Percentiles rank a stretch among this genome's conserved stretches.
Conservation (phyloP, 2,797 vertebrate genomes). For the Sebastes glaucus region DNA sequence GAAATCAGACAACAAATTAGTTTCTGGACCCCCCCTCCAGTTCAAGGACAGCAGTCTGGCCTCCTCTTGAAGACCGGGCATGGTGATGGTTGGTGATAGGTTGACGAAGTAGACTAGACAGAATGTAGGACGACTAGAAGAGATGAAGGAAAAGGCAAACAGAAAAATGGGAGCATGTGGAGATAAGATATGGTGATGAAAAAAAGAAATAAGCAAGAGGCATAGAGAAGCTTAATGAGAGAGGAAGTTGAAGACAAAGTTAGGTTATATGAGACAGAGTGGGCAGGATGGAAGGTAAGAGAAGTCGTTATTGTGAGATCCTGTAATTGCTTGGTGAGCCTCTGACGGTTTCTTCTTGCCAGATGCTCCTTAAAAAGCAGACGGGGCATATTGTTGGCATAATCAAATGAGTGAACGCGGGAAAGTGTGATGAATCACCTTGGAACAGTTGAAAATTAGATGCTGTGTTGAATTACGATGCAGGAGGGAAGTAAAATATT, state of each 20-base stretch:
- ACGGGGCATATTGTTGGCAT: constrained; percentile 24
- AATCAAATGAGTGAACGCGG: constrained; percentile 39
- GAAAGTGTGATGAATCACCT: constrained; percentile 51
- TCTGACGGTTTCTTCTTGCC: constrained; percentile 9
- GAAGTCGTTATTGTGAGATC: constrained; percentile 1
- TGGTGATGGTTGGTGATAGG: not conserved
- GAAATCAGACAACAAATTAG: constrained; percentile 78
- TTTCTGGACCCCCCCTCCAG: constrained; percentile 68
- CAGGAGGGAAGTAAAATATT: constrained; percentile 22
- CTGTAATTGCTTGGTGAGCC: constrained; percentile 35
- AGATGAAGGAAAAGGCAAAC: not conserved
- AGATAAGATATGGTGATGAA: not conserved
- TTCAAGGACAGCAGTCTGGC: constrained; percentile 71
- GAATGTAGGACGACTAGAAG: not conserved
- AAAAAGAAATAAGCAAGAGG: not conserved
- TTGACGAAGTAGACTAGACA: constrained; percentile 14
- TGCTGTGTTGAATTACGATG: constrained; percentile 36
- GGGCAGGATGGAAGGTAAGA: not conserved
- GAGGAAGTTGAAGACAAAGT: not conserved
- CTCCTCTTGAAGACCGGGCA: constrained; percentile 19
- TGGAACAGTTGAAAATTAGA: constrained; percentile 47
- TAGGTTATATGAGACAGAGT: not conserved
- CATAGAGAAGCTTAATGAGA: not conserved
- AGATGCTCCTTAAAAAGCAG: constrained; percentile 28
- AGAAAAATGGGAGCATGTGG: not conserved